A percentile compares a stretch with the other conserved stretches of the same genome.
Conservation (phyloP, 2,888 invertebrate species). For the Rugalucina vietnamica region DNA sequence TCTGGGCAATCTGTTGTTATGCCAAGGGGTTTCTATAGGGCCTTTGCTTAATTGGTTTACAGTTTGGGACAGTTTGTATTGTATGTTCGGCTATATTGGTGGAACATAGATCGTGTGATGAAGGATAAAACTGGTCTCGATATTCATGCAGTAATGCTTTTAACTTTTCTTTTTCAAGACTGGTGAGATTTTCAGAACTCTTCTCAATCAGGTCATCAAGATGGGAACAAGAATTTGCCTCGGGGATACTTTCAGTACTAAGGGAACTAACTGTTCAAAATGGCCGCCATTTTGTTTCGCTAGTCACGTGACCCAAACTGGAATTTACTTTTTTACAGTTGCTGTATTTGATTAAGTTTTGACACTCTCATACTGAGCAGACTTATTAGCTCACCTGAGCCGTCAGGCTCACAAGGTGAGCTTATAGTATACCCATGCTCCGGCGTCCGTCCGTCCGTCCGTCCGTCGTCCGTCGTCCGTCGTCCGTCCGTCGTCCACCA, state of each 20-base stretch:
- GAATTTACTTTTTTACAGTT: no score
- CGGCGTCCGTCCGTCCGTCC: no score
- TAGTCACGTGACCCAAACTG: no score
- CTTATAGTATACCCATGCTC: no score
- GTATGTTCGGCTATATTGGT: neutral
- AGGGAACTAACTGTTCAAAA: no score
- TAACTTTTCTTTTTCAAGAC: neutral
- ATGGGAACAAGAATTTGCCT: neutral
- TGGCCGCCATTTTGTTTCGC: no score
- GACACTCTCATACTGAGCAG: no score
- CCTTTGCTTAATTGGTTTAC: neutral
- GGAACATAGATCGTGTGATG: neutral
- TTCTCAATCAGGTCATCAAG: neutral
- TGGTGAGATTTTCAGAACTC: neutral
- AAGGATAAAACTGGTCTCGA: neutral
- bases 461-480: no score
- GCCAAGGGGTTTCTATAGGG: neutral
- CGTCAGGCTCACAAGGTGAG: no score
- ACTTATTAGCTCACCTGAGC: no score
- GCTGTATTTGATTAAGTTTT: no score
- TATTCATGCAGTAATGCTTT: neutral
- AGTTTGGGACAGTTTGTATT: neutral
- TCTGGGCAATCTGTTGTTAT: neutral
- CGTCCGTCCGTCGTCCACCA: no score
- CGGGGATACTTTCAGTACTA: neutral